Base-by-base conservation (phyloP, 2,888 invertebrate species). In the Polyommatus icarus region DNA sequence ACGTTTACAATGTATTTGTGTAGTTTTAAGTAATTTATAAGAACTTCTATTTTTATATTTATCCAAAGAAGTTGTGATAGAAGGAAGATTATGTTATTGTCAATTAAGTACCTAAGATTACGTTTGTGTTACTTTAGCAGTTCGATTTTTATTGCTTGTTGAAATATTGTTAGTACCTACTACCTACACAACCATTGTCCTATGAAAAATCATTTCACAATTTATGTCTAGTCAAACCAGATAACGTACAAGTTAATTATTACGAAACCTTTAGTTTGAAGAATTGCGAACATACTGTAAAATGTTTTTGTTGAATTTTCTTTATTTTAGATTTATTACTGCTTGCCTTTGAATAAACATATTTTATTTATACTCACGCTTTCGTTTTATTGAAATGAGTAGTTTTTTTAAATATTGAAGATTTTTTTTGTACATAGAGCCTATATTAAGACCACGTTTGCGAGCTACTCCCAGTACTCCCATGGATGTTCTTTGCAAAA, bases 191-290 rank as follows among this genome's bases (percentile, higher is more conserved):
- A 3, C 61, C 20, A 6, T 24, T 24, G 24, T 24, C 12, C 12
- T 61, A 8, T 61, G 8, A 12, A 20, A 10, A 61, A 61, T 12
- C 3, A 10, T 59, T 59, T n/a, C n/a, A 20, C 24, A 61, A 24
- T 54, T 54, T 54, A 59, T 20, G 24, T 61, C 61, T 61, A 61
- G 61, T 61, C 61, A 61, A n/a, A 72, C 36, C n/a, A 40, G 40
- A 20, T 72, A 72, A 71, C 40, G 18, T 36, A 72, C 36, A 72
- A 72, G 40, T n/a, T 10, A 40, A 72, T 72, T 72, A 40, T 18
- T n/a, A 72, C 4, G 8, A 24, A 24, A 61, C 20, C 8, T 24
- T 20, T 20, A 20, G 5, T 61, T 20, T 24, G 24, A 10, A 59
- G 20, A 59, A 12, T 24, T 10, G 20, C 61, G 10, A 61, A 61